These are phyloP conservation scores for Liparis tanakae DNA, from an alignment of 2,797 vertebrate genomes.

Conservation along the genomic window DNA sequence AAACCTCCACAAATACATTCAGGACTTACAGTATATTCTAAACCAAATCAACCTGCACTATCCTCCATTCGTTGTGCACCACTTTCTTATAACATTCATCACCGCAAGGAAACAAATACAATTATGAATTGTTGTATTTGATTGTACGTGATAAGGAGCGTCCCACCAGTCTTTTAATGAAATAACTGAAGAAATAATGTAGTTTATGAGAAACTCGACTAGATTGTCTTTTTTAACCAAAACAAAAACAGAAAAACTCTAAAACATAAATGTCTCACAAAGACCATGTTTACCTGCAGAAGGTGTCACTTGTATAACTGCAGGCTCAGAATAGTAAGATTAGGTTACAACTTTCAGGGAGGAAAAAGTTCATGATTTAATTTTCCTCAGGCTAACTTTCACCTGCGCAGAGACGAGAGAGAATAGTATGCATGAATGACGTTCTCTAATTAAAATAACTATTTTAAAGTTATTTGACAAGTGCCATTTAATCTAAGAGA, in stretches of 20 bases:
- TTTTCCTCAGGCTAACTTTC: conserved; percentile 1
- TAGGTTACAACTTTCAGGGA: neutral
- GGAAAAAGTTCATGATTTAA: neutral
- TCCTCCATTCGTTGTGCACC: neutral
- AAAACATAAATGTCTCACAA: neutral
- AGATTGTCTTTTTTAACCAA: neutral
- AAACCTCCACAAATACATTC: neutral
- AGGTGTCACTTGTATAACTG: neutral
- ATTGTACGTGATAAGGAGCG: neutral
- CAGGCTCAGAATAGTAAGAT: neutral
- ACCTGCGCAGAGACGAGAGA: neutral
- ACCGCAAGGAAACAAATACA: neutral
- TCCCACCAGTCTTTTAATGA: neutral
- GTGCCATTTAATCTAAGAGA: conserved; percentile 15
- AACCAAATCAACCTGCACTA: neutral
- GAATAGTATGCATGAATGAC: conserved; percentile 6
- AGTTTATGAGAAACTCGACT: neutral
- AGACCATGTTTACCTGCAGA: neutral
- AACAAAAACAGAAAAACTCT: neutral
- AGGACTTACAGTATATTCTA: neutral
- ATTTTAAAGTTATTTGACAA: conserved; percentile 14
- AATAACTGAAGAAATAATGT: neutral
- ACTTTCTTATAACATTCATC: neutral
- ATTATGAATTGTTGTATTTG: neutral
- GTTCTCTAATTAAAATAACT: neutral